Conservation (phyloP, 2,888 invertebrate genomes). For the Subacronicta megacephala region DNA sequence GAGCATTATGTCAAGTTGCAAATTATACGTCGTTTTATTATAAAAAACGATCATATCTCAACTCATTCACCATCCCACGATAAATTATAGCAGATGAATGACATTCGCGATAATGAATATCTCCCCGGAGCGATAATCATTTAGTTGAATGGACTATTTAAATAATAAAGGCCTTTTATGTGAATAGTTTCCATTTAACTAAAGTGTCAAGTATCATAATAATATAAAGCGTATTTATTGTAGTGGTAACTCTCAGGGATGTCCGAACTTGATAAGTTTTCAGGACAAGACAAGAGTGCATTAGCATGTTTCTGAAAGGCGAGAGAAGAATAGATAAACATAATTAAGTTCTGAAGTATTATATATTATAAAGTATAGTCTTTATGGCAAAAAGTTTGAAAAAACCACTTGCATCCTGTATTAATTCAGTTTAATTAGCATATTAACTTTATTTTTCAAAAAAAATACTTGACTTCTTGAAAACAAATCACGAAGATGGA, state of each 20-base stretch:
- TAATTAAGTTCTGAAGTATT: too few relatives aligned
- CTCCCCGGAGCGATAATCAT: slow-evolving; percentile 48
- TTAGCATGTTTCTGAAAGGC: not conserved
- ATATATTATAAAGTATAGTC: too few relatives aligned
- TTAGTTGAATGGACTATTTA: slow-evolving; percentile 63
- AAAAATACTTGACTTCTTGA: slow-evolving; percentile 19
- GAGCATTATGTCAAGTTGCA: not conserved
- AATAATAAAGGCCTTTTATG: slow-evolving; percentile 58
- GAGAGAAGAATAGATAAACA: not conserved
- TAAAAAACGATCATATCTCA: slow-evolving; percentile 5
- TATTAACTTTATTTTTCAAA: slow-evolving; percentile 24
- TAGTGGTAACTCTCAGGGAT: slow-evolving; percentile 46
- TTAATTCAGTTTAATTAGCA: slow-evolving; percentile 11
- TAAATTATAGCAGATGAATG: slow-evolving; percentile 48
- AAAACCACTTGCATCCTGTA: not conserved
- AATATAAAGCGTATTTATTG: slow-evolving; percentile 50
- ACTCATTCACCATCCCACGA: slow-evolving; percentile 13
- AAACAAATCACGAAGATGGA: slow-evolving; percentile 36
- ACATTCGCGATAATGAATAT: slow-evolving; percentile 39
- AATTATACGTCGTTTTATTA: not conserved
- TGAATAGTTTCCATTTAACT: slow-evolving; percentile 60
- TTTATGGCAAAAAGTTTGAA: too few relatives aligned
- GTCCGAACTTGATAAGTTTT: slow-evolving; percentile 15
- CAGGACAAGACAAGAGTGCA: too few relatives aligned
- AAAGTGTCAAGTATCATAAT: slow-evolving; percentile 57